Evolutionary conservation across 2,888 invertebrate species (phyloP).

Genomic region (Tenthredo livida): DNA sequence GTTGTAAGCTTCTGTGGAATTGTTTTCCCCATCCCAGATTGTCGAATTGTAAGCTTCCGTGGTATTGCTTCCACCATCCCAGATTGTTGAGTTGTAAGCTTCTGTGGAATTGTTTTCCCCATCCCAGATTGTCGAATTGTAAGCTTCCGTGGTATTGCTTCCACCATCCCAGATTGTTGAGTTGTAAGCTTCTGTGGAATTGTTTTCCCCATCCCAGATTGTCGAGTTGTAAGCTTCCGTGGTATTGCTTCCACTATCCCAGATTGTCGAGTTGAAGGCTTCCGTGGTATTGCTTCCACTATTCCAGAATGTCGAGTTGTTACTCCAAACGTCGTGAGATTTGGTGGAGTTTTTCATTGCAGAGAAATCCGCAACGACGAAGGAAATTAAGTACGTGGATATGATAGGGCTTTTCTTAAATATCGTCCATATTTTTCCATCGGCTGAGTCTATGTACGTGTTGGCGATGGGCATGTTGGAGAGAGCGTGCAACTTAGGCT

Average conservation of each 20-base stretch:
- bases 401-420: slow-evolving; percentile 80
- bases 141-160: too few species aligned
- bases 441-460: slow-evolving; percentile 34
- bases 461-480: slow-evolving; percentile 69
- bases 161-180: too few species aligned
- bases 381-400: slow-evolving; percentile 80
- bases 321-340: slow-evolving; percentile 86
- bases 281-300: neutral
- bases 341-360: slow-evolving; percentile 55
- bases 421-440: slow-evolving; percentile 58
- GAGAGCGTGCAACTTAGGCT: slow-evolving; percentile 73
- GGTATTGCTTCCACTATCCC: neutral
- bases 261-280: neutral
- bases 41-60: too few species aligned
- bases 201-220: neutral
- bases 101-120: too few species aligned
- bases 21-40: too few species aligned
- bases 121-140: too few species aligned
- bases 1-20: too few species aligned
- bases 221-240: neutral
- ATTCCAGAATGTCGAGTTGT: neutral
- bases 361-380: slow-evolving; percentile 84
- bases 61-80: too few species aligned
- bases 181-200: neutral
- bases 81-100: too few species aligned